Conservation (phyloP, 1,140 invertebrate genomes). For the Drosophila repletoides region DNA sequence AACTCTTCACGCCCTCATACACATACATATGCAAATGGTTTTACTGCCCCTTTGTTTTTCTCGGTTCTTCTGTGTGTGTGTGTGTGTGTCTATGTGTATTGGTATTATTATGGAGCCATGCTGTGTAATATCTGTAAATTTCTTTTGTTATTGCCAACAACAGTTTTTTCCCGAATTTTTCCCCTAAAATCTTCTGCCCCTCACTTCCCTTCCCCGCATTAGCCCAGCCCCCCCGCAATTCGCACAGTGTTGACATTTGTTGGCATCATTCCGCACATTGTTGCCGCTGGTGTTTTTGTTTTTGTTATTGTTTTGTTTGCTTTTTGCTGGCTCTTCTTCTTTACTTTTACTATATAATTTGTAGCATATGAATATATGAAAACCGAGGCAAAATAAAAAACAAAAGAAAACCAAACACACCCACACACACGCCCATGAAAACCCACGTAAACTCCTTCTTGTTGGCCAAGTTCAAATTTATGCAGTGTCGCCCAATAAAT, state of each 20-base stretch:
- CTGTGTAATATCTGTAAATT: conserved; percentile 81
- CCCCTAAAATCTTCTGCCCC: background rate
- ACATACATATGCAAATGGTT: conserved; percentile 74
- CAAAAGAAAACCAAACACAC: conserved; percentile 15
- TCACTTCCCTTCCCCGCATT: background rate
- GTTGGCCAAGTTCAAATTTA: conserved; percentile 76
- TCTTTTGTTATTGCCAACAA: conserved; percentile 81
- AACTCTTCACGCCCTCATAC: conserved; percentile 72
- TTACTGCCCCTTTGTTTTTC: conserved; percentile 73
- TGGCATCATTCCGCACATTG: conserved; percentile 79
- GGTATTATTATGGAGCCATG: conserved; percentile 79
- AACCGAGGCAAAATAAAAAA: conserved; percentile 15
- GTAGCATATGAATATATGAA: conserved; percentile 80
- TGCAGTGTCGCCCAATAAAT: conserved; percentile 80
- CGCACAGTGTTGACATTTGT: conserved; percentile 73
- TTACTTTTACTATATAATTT: conserved; percentile 81
- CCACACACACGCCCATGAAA: conserved; percentile 15
- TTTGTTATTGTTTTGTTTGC: conserved; percentile 74
- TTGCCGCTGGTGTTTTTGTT: conserved; percentile 75
- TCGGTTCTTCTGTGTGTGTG: conserved; percentile 10
- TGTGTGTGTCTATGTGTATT: conserved; percentile 48
- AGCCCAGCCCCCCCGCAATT: conserved; percentile 4
- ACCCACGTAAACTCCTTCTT: conserved; percentile 50
- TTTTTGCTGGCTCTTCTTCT: conserved; percentile 70
- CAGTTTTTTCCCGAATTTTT: conserved; percentile 52